Percentiles rank a stretch among this genome's conserved stretches.
These are phyloP conservation scores for Pollenia amentaria DNA, from an alignment of 2,888 invertebrate genomes.

Conservation along the genomic window DNA sequence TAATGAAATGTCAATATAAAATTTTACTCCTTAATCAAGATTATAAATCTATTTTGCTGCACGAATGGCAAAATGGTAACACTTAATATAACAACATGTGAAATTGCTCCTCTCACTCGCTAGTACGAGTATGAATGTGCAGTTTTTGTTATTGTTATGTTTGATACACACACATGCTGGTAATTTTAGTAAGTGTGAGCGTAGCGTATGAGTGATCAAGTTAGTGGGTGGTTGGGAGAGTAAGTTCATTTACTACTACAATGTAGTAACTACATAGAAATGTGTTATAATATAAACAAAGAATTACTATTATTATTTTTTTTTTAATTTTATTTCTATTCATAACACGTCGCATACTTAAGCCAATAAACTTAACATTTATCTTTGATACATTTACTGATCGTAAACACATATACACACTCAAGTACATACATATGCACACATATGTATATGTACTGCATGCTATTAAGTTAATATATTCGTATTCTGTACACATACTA, in stretches of 20 bases:
- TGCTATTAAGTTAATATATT: slow-evolving; percentile 12
- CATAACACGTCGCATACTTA: slow-evolving; percentile 66
- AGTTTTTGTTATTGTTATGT: slow-evolving; percentile 12
- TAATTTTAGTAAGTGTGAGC: not conserved
- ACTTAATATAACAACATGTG: too few species aligned
- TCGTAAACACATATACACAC: not conserved
- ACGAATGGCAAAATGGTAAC: too few species aligned
- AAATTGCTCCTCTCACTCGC: too few species aligned
- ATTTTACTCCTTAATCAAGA: too few species aligned
- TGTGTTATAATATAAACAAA: too few species aligned
- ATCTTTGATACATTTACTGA: slow-evolving; percentile 57
- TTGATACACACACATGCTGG: slow-evolving; percentile 4
- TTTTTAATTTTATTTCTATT: slow-evolving; percentile 56
- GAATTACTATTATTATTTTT: not conserved
- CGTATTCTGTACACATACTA: slow-evolving; percentile 27
- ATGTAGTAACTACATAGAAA: too few species aligned
- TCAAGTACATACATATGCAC: not conserved
- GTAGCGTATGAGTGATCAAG: not conserved
- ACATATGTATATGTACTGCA: not conserved
- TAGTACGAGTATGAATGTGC: not conserved
- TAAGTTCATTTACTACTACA: not conserved
- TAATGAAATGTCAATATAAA: too few species aligned
- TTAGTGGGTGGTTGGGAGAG: not conserved
- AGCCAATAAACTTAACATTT: slow-evolving; percentile 73
- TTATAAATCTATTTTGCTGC: too few species aligned